These are phyloP conservation scores for Gasteruption jaculator DNA, from an alignment of 2,888 invertebrate genomes.

Conservation along the genomic window DNA sequence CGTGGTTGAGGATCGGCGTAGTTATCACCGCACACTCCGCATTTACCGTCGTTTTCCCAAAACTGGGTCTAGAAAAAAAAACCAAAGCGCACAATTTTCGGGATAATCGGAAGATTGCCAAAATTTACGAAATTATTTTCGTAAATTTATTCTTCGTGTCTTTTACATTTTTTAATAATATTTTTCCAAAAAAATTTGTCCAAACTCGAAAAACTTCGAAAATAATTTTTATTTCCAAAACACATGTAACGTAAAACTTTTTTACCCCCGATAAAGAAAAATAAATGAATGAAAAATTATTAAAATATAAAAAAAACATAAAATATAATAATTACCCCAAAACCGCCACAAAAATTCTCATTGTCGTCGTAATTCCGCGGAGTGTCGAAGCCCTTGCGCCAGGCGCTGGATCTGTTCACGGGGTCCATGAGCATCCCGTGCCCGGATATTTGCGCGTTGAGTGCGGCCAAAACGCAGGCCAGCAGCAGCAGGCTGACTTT, in stretches of 20 bases:
- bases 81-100: not conserved
- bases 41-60: constrained; percentile 49
- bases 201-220: too few relatives aligned
- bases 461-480: too few relatives aligned
- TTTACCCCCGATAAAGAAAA: not conserved
- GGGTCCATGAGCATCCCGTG: constrained; percentile 58
- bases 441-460: constrained; percentile 37
- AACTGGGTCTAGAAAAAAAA: constrained; percentile 46
- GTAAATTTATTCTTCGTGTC: not conserved
- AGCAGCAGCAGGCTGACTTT: too few relatives aligned
- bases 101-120: not conserved
- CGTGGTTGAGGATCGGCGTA: constrained; percentile 51
- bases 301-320: constrained; percentile 5
- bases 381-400: constrained; percentile 53
- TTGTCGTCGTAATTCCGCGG: constrained; percentile 56
- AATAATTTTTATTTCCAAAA: not conserved
- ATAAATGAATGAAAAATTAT: constrained; percentile 11
- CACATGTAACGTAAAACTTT: not conserved
- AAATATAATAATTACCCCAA: constrained; percentile 36
- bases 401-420: constrained; percentile 55
- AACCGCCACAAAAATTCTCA: constrained; percentile 57
- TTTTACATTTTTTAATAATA: not conserved
- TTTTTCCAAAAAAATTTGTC: not conserved
- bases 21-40: constrained; percentile 58
- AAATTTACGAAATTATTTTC: not conserved